These are phyloP conservation scores for Smittia sp. DNA, from an alignment of 2,888 invertebrate species.

Conservation along the genomic window DNA sequence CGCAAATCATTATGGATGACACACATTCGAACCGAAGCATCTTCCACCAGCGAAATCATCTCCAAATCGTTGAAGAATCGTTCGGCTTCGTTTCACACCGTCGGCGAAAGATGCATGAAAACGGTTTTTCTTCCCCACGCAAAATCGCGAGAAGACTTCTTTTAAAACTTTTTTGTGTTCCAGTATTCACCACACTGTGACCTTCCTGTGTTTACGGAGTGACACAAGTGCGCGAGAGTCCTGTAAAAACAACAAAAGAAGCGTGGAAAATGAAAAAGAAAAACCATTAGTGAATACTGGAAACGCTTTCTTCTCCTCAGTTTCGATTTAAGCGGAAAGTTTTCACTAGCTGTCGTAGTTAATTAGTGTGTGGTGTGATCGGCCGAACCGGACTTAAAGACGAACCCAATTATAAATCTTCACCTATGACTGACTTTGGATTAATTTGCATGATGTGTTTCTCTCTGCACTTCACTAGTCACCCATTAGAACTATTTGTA, in stretches of 20 bases:
- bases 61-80: slow-evolving; percentile 10
- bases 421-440: slow-evolving; percentile 20
- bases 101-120: slow-evolving; percentile 5
- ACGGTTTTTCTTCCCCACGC: neutral
- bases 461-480: neutral
- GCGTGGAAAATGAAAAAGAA: slow-evolving; percentile 22
- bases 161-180: slow-evolving; percentile 10
- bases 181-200: slow-evolving; percentile 25
- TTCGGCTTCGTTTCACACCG: neutral
- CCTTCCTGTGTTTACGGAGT: slow-evolving; percentile 18
- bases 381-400: neutral
- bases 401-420: neutral
- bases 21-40: slow-evolving; percentile 14
- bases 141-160: neutral
- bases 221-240: slow-evolving; percentile 15
- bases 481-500: neutral
- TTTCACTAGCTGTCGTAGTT: neutral
- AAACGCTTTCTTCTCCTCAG: slow-evolving; percentile 9
- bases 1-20: slow-evolving; percentile 37
- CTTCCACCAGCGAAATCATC: slow-evolving; percentile 18
- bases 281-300: slow-evolving; percentile 36
- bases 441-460: neutral
- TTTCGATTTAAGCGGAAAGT: too few relatives aligned
- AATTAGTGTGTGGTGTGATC: neutral
- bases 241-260: slow-evolving; percentile 38